These are phyloP conservation scores for Apogon hyalosoma DNA, from an alignment of 2,797 vertebrate species.

Conservation along the genomic window DNA sequence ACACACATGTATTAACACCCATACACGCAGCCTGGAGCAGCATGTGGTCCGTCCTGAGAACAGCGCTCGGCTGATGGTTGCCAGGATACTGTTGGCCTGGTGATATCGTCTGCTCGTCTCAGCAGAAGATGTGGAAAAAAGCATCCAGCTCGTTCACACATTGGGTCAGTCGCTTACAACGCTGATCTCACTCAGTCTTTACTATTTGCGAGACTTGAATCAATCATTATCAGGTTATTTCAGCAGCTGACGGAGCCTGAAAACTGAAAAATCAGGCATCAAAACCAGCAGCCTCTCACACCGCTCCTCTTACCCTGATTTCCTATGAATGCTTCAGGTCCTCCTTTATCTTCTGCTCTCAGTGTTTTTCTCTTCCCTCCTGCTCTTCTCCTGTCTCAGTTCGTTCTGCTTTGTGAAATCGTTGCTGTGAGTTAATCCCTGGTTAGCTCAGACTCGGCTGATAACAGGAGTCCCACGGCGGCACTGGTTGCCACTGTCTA, in stretches of 20 bases:
- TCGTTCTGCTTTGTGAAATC: conserved; percentile 19
- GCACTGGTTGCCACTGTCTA: conserved; percentile 38
- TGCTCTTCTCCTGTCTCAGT: conserved; percentile 9
- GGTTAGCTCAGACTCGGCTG: conserved; percentile 20
- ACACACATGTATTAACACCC: conserved; percentile 27
- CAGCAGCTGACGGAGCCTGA: background rate
- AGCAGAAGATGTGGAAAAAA: conserved; percentile 57
- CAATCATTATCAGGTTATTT: background rate
- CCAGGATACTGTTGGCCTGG: conserved; percentile 84
- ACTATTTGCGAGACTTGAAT: background rate
- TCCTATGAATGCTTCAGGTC: conserved; percentile 12
- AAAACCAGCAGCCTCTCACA: background rate
- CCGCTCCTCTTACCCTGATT: conserved; percentile 60
- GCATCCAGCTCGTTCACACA: conserved; percentile 39
- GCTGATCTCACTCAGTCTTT: conserved; percentile 13
- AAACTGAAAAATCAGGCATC: conserved; percentile 15
- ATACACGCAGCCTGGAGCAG: conserved; percentile 55
- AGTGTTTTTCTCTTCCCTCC: conserved; percentile 10
- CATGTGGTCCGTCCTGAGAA: conserved; percentile 78
- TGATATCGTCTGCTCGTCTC: conserved; percentile 70
- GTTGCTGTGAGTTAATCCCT: conserved; percentile 49
- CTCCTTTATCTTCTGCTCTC: conserved; percentile 28
- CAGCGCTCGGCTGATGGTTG: conserved; percentile 81
- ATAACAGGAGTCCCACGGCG: conserved; percentile 22
- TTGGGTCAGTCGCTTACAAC: conserved; percentile 16